phyloP scores from a whole-genome alignment of 2,888 invertebrate genomes.

The Pterobdella sp. region DNA sequence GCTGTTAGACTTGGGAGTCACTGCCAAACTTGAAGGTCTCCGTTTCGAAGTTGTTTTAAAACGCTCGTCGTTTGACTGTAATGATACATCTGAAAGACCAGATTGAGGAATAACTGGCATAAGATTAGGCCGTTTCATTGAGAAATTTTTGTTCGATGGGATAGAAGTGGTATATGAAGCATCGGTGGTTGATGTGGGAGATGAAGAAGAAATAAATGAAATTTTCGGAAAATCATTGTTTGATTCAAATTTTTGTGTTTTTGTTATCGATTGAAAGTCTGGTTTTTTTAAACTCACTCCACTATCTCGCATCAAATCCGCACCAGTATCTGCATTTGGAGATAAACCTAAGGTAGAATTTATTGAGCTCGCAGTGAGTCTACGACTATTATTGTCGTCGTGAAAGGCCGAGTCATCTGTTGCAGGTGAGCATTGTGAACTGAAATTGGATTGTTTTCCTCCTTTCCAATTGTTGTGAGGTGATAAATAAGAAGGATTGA shows the following conservation, averaged over 20 bases:
- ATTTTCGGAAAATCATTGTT: too few species aligned
- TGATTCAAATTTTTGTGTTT: too few species aligned
- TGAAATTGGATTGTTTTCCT: background rate
- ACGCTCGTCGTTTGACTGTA: background rate
- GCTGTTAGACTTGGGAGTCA: conserved; percentile 20
- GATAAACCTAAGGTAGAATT: conserved; percentile 17
- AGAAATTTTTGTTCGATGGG: background rate
- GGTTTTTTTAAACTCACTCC: conserved; percentile 18
- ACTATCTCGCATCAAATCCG: conserved; percentile 12
- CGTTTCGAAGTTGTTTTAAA: background rate
- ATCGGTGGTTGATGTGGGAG: background rate
- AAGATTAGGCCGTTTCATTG: background rate
- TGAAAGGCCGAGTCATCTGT: conserved; percentile 26
- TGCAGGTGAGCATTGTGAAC: conserved; percentile 22
- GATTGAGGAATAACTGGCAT: conserved; percentile 24
- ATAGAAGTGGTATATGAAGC: background rate
- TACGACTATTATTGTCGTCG: conserved; percentile 7
- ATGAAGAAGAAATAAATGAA: too few species aligned
- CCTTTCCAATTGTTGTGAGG: conserved; percentile 20
- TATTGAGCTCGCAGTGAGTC: background rate
- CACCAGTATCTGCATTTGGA: conserved; percentile 7
- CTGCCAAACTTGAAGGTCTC: conserved; percentile 26
- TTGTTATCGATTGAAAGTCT: background rate
- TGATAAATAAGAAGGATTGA: conserved; percentile 10
- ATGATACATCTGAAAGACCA: conserved; percentile 19